Evolutionary conservation across 2,888 invertebrate species (phyloP), one percentile per base, ranked within the genome.

Genomic region (Cremastinae sp.): DNA sequence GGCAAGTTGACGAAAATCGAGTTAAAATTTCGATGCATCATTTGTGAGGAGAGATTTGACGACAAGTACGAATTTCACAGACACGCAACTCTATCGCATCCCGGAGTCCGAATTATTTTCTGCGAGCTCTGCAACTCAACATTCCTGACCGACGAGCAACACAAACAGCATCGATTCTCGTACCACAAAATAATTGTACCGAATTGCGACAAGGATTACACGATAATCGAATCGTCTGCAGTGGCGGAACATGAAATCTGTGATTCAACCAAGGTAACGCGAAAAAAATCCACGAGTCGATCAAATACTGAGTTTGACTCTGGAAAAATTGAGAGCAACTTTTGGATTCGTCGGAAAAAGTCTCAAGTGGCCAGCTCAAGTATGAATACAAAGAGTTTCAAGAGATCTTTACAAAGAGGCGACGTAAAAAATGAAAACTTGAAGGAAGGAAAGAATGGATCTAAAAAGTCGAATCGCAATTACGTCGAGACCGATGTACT

Each of bases 51-150:
- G 54, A 58, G 18, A 43, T 79, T 78, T 10, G 14, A 38, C 12
- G 72, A 79, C 49, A 73, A 61, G 28, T 53, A 54, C 8, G 69
- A 78, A 53, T 51, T 79, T 43, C 79, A 73, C 49, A 71, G 75
- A 12, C 80, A 80, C 68, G 53, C 54, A 5, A 75, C 66, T 5
- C 41, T 77, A 8, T 34, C 54, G 0, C 80, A 80, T 56, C 71
- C 75, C 0, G 68, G 61, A 5, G 16, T 68, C 0, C 56, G 76
- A 9, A 65, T 78, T 1, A 45, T 74, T 1, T 78, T 78, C 20
- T 80, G 80, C 64, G 76, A 74, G n/a, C 9, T 78, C 8, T 80
- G 80, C 54, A 64, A 47, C 34, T 45, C 61, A 0, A 56, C 74
- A 0, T 80, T 80, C 66, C 66, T 74, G 10, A 66, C 61, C 34